Conservation (phyloP, 64 coral and sea anemone genomes). For the Trachythela sp. region DNA sequence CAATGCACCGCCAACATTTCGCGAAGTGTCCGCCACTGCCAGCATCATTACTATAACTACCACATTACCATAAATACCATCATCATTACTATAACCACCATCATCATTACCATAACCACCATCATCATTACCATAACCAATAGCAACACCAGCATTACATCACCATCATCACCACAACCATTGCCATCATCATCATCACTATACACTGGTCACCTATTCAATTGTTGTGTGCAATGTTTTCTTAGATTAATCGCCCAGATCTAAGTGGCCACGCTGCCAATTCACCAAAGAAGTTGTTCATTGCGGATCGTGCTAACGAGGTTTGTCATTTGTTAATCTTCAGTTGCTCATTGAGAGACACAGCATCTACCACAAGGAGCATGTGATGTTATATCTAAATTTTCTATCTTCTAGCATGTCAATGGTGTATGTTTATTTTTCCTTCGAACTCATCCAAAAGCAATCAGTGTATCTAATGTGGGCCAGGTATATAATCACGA, state of each 20-base stretch:
- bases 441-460: slow-evolving; percentile 64
- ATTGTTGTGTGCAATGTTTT: not conserved
- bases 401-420: slow-evolving; percentile 48
- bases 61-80: no score
- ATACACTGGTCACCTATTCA: not conserved
- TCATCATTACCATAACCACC: no score
- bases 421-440: slow-evolving; percentile 73
- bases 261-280: slow-evolving; percentile 81
- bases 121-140: not conserved
- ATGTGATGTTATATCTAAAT: not conserved
- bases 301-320: slow-evolving; percentile 69
- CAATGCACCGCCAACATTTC: no score
- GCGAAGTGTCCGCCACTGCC: no score
- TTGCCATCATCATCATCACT: not conserved
- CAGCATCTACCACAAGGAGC: no score
- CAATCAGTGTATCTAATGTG: slow-evolving; percentile 64
- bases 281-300: slow-evolving; percentile 81
- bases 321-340: not conserved
- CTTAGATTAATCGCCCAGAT: slow-evolving; percentile 72
- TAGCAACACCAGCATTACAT: not conserved
- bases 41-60: no score
- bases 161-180: not conserved
- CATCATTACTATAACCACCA: no score
- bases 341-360: not conserved
- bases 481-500: slow-evolving; percentile 61